Base-by-base conservation (phyloP, 2,797 vertebrate genomes). In the Pterois miles region DNA sequence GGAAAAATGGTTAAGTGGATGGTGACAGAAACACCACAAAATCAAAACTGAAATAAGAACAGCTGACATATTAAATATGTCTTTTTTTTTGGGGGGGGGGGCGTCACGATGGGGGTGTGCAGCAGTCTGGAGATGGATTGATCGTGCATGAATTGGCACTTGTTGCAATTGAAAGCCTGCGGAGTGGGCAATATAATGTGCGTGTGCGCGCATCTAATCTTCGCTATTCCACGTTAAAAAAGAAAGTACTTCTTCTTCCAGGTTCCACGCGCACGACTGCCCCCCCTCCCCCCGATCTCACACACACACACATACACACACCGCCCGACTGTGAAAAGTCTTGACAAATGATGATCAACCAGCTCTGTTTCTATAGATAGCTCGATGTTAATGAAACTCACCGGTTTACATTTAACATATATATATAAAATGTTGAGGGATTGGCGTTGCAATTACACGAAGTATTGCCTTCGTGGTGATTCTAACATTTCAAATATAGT, bases 81-180 rank as follows among this genome's bases (percentile, higher is more conserved):
- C 23, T 53, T 27, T 43, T 22, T 31, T 40, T 40, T 40, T 40
- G 40, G 40, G 40, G 7, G 16, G 40, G 40, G 40, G 18, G 46
- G 33, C 50, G 33, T 73, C 65, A 64, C 34, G 29, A 18, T 52
- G 40, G 53, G 12, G 74, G 50, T 72, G 75, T 71, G 78, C 70
- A 50, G 38, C 25, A 38, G 75, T 12, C 22, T 78, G 50, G 9
- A 43, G 59, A 46, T 53, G 73, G 25, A 82, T 64, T 72, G 84
- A 82, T 90, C 64, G 18, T 78, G 84, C 78, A 80, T 88, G 88
- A 90, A 89, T 87, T 89, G 83, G 87, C 92, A 93, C 93, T 93
- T 94, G 93, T 94, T 94, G 93, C 93, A 80, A 82, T 67, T 69
- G 76, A 81, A 81, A 60, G 74, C 59, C 79, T 69, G 73, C 71